Evolutionary conservation across 2,797 vertebrate species (phyloP), one percentile per base, ranked within the genome.

Genomic region (Schizopygopsis pylzovi): DNA sequence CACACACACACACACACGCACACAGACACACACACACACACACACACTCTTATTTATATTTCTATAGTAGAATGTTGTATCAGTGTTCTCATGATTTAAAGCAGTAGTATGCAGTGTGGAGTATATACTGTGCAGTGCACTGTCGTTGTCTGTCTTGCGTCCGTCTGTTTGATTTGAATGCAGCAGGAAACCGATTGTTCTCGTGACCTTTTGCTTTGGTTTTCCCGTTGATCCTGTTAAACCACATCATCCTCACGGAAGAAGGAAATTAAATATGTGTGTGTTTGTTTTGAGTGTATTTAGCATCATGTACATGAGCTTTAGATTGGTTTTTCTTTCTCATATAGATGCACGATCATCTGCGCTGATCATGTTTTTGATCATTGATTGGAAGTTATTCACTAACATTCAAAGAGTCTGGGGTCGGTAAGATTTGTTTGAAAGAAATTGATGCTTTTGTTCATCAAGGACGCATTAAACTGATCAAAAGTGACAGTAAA

Each of bases 341-440:
- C 90, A 87, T 92, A 90, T 89, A 90, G 92, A 90, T 92, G 91
- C 91, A 89, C 56, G 11, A 11, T 91, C 79, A 89, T 90, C 90
- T 90, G 22, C 39, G 54, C 39, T 45, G 41, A 61, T 59, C 39
- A 11, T 63, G 22, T 59, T 79, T 37, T 75, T 37, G 3, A 18
- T 18, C 8, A 37, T 56, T 73, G 25, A 18, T 52, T 49, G 10
- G 25, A 33, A 33, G 39, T 43, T 49, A 49, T 47, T 4, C 4
- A 16, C 28, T 39, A 47, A 9, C 7, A 9, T 49, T 49, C 43
- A 75, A 2, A 15, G 28, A 28, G 13, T 52, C 1, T 37, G 25
- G 72, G 2, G 9, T 75, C 9, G n/a, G n/a, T 25, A 43, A 11
- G 4, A 22, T 70, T 68, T 4, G 8, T 37, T 67, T 9, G 7